Base-by-base conservation (phyloP, 2,797 vertebrate species). In the Macrochelys suwanniensis region DNA sequence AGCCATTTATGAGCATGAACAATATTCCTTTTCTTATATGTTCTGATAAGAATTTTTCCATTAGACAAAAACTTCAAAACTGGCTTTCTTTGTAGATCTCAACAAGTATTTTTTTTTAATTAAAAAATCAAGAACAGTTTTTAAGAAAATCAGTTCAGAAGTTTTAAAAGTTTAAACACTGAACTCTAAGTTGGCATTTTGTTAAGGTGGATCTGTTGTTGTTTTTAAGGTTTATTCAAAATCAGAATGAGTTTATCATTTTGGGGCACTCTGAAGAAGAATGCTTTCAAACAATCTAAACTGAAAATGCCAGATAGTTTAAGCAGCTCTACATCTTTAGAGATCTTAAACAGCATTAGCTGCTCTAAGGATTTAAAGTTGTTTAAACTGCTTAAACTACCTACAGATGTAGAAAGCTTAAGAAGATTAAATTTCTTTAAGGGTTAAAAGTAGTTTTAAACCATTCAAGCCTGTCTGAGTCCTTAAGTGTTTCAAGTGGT, bases 381-480 rank as follows among this genome's bases (percentile, higher is more conserved):
- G 37, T 74, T 84, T 92, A 88, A 92, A 50, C 86, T 80, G 28
- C 82, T 89, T 81, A 85, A 71, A 76, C 49, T 77, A 57, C 45
- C 80, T 91, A 51, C 96, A 86, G 80, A 92, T 56, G 49, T 45
- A 81, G 56, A 96, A 95, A 53, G 87, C 19, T 89, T 92, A 85
- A 91, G 25, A n/a, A 76, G 65, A 88, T 88, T 92, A 85, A 53
- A n/a, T 49, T 28, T 50, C 47, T 25, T 21, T 81, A 87, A 49
- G 11, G 12, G 28, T 83, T n/a, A 49, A 51, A 87, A 92, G 51
- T 76, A 80, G 51, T 84, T 61, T 33, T 45, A 91, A 81, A 74
- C 16, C 49, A 47, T 74, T 80, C 33, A 71, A 53, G 47, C 33
- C 56, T 81, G 47, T 51, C 71, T 33, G 6, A 28, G 7, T 61